Conservation (phyloP, 2,888 invertebrate species). For the Synergus itoensis region DNA sequence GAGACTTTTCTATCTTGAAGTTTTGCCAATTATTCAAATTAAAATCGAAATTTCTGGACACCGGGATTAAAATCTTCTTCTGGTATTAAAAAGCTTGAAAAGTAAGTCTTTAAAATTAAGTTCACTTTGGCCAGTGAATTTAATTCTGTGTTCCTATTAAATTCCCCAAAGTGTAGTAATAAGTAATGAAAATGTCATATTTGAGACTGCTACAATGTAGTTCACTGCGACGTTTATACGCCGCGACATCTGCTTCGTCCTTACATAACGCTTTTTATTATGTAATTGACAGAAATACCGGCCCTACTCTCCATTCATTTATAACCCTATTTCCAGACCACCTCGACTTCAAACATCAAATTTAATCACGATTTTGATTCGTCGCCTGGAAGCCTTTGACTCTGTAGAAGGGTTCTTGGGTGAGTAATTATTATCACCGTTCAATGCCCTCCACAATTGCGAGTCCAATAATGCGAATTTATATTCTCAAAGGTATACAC, state of each 20-base stretch:
- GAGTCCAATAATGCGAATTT: conserved; percentile 9
- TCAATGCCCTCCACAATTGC: conserved; percentile 32
- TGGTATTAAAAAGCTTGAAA: too few relatives aligned
- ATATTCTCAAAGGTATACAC: background rate
- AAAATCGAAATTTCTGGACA: too few relatives aligned
- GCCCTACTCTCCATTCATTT: conserved; percentile 61
- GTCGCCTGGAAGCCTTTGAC: conserved; percentile 9
- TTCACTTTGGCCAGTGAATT: too few relatives aligned
- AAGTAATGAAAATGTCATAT: background rate
- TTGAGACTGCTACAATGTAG: background rate
- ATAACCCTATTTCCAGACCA: conserved; percentile 50
- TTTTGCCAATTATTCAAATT: too few relatives aligned
- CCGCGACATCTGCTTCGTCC: conserved; percentile 70
- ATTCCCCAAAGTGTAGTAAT: background rate
- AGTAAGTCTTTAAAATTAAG: too few relatives aligned
- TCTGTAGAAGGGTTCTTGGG: conserved; percentile 25
- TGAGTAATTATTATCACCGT: conserved; percentile 3
- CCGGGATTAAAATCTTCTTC: too few relatives aligned
- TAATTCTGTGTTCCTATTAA: background rate
- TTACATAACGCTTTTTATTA: conserved; percentile 77
- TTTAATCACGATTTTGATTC: conserved; percentile 27
- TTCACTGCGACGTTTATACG: conserved; percentile 62
- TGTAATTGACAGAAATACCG: conserved; percentile 74
- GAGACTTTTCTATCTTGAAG: too few relatives aligned
- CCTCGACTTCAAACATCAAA: conserved; percentile 30